phyloP scores from a whole-genome alignment of 2,888 invertebrate genomes.

The Nomada ferruginata region DNA sequence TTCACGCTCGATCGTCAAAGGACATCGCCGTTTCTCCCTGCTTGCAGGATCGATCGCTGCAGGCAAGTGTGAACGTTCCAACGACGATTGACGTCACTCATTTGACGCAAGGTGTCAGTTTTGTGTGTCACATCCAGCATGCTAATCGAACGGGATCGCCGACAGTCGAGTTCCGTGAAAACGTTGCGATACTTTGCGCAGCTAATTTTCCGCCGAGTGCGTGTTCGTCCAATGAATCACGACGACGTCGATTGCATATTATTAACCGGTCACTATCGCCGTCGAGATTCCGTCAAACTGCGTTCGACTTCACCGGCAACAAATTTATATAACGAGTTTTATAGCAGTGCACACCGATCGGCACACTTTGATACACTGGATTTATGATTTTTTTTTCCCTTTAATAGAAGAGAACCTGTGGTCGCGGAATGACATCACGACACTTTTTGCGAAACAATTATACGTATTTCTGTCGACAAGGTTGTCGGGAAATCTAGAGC shows the following conservation, averaged over 20 bases:
- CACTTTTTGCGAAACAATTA: conserved; percentile 34
- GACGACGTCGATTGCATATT: conserved; percentile 1
- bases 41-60: neutral
- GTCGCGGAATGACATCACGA: conserved; percentile 19
- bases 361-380: neutral
- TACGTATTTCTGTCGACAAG: conserved; percentile 55
- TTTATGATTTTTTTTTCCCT: neutral
- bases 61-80: conserved; percentile 45
- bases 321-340: neutral
- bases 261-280: neutral
- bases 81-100: conserved; percentile 61
- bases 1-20: neutral
- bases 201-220: conserved; percentile 27
- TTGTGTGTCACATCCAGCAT: conserved; percentile 34
- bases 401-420: conserved; percentile 14
- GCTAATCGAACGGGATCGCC: conserved; percentile 40
- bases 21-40: neutral
- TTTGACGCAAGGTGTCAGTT: conserved; percentile 58
- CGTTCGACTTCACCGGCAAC: neutral
- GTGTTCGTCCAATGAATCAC: conserved; percentile 35
- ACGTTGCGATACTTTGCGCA: conserved; percentile 42
- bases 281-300: neutral
- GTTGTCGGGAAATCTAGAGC: conserved; percentile 52
- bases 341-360: neutral
- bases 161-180: conserved; percentile 37